Evolutionary conservation across 2,113 vertebrate species (phyloP).

Genomic region (Andinoacara biseriatus): DNA sequence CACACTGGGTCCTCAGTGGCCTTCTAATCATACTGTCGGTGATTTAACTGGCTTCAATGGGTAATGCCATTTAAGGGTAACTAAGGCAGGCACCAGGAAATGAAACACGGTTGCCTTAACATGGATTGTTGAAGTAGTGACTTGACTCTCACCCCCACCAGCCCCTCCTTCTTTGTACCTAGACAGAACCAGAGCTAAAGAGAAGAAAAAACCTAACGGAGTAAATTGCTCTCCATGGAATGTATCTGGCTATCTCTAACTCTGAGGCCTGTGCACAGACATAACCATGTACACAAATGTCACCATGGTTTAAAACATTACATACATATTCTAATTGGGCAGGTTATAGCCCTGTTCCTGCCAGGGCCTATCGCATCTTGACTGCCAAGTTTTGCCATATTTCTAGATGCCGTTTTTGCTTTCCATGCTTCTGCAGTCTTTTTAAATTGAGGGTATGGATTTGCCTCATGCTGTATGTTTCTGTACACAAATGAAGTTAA

Average conservation of each 20-base stretch:
- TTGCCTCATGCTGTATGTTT: not conserved
- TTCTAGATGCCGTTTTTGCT: not conserved
- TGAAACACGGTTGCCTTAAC: constrained; percentile 80
- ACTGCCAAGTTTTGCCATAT: not conserved
- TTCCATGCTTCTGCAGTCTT: no score
- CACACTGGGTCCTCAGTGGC: constrained; percentile 68
- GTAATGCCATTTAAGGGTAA: constrained; percentile 82
- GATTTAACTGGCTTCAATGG: constrained; percentile 83
- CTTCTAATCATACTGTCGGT: constrained; percentile 78
- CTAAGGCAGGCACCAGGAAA: constrained; percentile 81
- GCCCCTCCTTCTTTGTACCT: constrained; percentile 34
- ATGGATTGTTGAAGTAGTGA: constrained; percentile 71
- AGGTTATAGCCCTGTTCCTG: constrained; percentile 9
- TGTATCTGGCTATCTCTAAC: constrained; percentile 50
- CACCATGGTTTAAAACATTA: constrained; percentile 9
- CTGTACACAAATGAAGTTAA: not conserved
- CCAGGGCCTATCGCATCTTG: not conserved
- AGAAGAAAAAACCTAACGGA: constrained; percentile 55
- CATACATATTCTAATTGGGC: constrained; percentile 12
- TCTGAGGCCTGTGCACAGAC: constrained; percentile 21
- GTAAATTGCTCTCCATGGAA: constrained; percentile 53
- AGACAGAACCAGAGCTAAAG: constrained; percentile 40
- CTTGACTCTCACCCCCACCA: constrained; percentile 33
- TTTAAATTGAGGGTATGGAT: not conserved
- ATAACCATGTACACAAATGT: constrained; percentile 10